A percentile compares a stretch with the other conserved stretches of the same genome.
These are phyloP conservation scores for Temnothorax nylanderi DNA, from an alignment of 1,140 invertebrate species.

Conservation along the genomic window DNA sequence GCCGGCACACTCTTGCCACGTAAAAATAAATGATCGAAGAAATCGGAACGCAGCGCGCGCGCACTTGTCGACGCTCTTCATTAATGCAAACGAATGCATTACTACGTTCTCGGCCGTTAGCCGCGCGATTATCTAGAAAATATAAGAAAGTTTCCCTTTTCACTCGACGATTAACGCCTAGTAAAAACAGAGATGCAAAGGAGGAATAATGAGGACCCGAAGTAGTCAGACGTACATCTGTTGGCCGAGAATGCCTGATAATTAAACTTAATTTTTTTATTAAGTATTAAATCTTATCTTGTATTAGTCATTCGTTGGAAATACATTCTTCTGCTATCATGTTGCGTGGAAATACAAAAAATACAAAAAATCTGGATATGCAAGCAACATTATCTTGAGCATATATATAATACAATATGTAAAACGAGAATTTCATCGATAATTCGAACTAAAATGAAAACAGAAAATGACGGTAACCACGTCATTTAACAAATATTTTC, in stretches of 20 bases:
- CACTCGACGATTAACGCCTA: constrained; percentile 17
- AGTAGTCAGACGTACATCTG: background rate
- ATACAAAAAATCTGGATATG: background rate
- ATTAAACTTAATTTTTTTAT: background rate
- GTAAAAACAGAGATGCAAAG: background rate
- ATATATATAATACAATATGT: background rate
- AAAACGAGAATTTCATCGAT: too few relatives aligned
- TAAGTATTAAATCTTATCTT: constrained; percentile 30
- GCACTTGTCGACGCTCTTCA: constrained; percentile 4
- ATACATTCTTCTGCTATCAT: background rate
- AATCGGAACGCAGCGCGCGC: background rate
- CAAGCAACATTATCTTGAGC: background rate
- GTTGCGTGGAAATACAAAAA: background rate
- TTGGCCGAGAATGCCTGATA: constrained; percentile 1
- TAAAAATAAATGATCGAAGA: constrained; percentile 31
- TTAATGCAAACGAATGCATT: constrained; percentile 49
- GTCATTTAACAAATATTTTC: background rate
- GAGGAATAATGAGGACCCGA: background rate
- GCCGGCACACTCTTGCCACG: background rate
- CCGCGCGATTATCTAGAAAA: constrained; percentile 54
- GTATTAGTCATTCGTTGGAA: background rate
- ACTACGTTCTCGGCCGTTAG: constrained; percentile 32
- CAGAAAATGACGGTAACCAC: background rate
- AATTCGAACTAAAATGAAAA: background rate
- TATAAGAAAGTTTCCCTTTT: constrained; percentile 57